These are phyloP conservation scores for Glomeris maerens DNA, from an alignment of 1,140 invertebrate species.

Conservation along the genomic window DNA sequence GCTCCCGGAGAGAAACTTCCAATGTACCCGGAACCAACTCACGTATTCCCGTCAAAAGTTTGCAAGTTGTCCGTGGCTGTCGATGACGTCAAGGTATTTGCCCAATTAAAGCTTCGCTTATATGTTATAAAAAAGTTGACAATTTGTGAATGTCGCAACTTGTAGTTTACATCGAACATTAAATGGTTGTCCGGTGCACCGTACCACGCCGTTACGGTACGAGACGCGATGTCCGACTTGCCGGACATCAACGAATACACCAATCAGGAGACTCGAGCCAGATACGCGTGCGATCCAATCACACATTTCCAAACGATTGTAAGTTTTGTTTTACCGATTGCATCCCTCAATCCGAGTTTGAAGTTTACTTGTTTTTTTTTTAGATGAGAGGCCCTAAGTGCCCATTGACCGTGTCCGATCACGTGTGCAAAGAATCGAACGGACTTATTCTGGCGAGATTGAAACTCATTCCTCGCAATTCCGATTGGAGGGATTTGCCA, in stretches of 20 bases:
- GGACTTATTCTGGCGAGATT: constrained; percentile 63
- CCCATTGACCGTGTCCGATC: constrained; percentile 47
- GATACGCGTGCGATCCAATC: constrained; percentile 52
- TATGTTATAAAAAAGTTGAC: neutral
- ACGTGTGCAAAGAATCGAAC: constrained; percentile 75
- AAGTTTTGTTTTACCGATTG: constrained; percentile 17
- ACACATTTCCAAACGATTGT: constrained; percentile 62
- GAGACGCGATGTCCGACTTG: constrained; percentile 69
- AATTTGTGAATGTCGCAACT: constrained; percentile 3
- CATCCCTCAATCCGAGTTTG: neutral
- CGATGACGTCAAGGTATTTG: constrained; percentile 48
- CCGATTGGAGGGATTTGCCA: constrained; percentile 76
- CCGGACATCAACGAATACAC: constrained; percentile 57
- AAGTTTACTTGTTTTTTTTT: constrained; percentile 12
- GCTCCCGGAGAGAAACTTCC: constrained; percentile 67
- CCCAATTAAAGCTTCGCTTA: neutral
- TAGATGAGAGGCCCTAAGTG: constrained; percentile 46
- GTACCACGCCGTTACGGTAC: constrained; percentile 54
- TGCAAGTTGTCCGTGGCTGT: constrained; percentile 56
- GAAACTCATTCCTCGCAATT: constrained; percentile 52
- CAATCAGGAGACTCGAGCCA: no score
- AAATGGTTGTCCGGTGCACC: constrained; percentile 47
- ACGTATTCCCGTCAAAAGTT: constrained; percentile 58
- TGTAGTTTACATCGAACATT: constrained; percentile 34
- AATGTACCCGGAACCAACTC: constrained; percentile 59